Percentiles rank a stretch among this genome's conserved stretches.
These are phyloP conservation scores for Eupristina koningsbergeri DNA, from an alignment of 1,140 invertebrate genomes.

Conservation along the genomic window DNA sequence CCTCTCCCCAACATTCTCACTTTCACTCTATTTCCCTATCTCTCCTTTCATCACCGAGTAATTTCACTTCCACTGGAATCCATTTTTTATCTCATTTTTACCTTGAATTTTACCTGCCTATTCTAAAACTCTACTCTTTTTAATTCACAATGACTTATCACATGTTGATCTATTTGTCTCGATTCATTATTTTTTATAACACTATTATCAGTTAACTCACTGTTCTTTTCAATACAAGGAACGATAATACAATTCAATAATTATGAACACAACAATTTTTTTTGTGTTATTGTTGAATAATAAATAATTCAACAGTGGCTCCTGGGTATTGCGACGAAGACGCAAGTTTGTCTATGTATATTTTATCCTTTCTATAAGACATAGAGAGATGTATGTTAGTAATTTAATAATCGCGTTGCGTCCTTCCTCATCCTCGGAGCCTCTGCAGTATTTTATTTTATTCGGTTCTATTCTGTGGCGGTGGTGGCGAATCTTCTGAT, in stretches of 20 bases:
- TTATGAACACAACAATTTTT: conserved; percentile 69
- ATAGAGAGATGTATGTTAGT: conserved; percentile 36
- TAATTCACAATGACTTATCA: conserved; percentile 73
- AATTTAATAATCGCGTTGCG: conserved; percentile 27
- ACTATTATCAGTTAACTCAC: conserved; percentile 71
- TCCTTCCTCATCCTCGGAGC: conserved; percentile 26
- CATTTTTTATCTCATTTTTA: conserved; percentile 48
- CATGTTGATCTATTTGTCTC: conserved; percentile 65
- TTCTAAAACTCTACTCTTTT: conserved; percentile 60
- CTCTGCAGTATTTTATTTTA: conserved; percentile 37
- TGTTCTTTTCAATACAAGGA: conserved; percentile 70
- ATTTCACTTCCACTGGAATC: conserved; percentile 57
- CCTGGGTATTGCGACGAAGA: neutral
- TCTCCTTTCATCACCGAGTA: conserved; percentile 52
- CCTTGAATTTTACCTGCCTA: conserved; percentile 52
- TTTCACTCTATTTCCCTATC: conserved; percentile 35
- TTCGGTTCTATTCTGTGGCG: conserved; percentile 50
- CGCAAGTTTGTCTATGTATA: conserved; percentile 44
- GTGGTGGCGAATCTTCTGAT: conserved; percentile 55
- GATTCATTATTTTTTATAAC: conserved; percentile 60
- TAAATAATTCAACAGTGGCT: conserved; percentile 47
- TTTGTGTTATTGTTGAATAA: conserved; percentile 56
- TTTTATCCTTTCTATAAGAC: conserved; percentile 38
- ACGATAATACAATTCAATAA: conserved; percentile 74
- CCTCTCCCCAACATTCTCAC: conserved; percentile 27